Percentiles rank a stretch among this genome's conserved stretches.
These are phyloP conservation scores for Mesaphorura yosii DNA, from an alignment of 1,140 invertebrate genomes.

Conservation along the genomic window DNA sequence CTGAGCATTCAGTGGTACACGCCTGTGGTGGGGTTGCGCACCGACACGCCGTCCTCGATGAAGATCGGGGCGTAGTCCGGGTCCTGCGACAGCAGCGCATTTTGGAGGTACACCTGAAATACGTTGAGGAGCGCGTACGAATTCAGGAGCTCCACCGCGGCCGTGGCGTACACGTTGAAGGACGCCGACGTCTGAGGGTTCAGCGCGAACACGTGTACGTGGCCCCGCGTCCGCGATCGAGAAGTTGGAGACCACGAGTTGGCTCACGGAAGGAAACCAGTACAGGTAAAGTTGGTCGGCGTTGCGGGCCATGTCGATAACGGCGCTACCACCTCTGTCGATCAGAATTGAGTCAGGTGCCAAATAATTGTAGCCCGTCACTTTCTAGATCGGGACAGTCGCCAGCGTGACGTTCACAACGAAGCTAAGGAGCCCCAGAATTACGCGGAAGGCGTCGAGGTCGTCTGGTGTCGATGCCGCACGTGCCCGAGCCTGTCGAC, in stretches of 20 bases:
- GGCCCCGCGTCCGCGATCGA: neutral
- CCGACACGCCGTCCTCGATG: neutral
- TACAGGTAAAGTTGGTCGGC: conserved; percentile 4
- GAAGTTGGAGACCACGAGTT: conserved; percentile 6
- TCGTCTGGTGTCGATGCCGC: neutral
- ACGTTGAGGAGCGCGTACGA: neutral
- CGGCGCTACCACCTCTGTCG: neutral
- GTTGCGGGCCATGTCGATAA: neutral
- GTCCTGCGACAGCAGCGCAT: neutral
- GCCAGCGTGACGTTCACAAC: conserved; percentile 12
- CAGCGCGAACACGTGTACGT: neutral
- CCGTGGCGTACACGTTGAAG: neutral
- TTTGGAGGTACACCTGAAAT: neutral
- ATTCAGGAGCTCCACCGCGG: neutral
- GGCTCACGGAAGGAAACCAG: neutral
- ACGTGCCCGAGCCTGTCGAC: conserved; percentile 9
- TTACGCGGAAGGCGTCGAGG: conserved; percentile 11
- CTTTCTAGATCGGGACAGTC: conserved; percentile 16
- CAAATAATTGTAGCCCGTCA: neutral
- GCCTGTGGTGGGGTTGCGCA: conserved; percentile 10
- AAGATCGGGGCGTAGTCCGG: conserved; percentile 4
- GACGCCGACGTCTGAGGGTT: conserved; percentile 2
- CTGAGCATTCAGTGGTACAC: conserved; percentile 4
- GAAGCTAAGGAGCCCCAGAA: conserved; percentile 13
- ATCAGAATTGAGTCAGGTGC: conserved; percentile 1